Evolutionary conservation across 2,113 vertebrate species (phyloP), one percentile per base, ranked within the genome.

Genomic region (Bubo bubo): DNA sequence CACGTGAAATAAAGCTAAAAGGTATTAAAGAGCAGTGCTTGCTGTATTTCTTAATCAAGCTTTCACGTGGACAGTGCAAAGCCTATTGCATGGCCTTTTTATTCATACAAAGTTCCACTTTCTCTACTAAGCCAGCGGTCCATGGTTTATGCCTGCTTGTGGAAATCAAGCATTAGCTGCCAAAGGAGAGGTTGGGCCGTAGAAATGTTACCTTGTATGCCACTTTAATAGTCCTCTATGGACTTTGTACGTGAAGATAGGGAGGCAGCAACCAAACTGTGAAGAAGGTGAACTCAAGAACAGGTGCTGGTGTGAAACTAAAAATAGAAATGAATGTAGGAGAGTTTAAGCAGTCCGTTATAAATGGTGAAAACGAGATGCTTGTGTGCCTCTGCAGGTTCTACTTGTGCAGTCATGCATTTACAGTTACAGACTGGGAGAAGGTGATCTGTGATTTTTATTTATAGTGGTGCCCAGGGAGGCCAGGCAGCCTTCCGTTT

Each of bases 271-370:
- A 2, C 26, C 34, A 30, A 1, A 35, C 56, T 81, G 23, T 20
- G 35, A 28, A 50, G 64, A 64, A 89, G 91, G 35, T 93, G 80
- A 94, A 47, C 43, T 94, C 52, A 27, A 50, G 71, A 93, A 14
- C 91, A 91, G 91, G 91, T 94, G 95, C 93, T 94, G 89, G 43
- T 67, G 8, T 79, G 80, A 17, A 77, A 55, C 89, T 93, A 95
- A 95, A 96, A 94, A 85, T 89, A 95, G 84, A 50, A 81, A 43
- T 79, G 18, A 35, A 28, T 13, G 73, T 91, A 52, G 79, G 86
- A 68, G 91, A 67, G 68, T 17, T 75, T 1, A 30, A 92, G 45
- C n/a, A 1, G 9, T 13, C 1, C 66, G 73, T 84, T 93, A 8
- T 30, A 93, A 72, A 84, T 24, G 76, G 72, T 77, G 83, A 24